Evolutionary conservation across 2,888 invertebrate genomes (phyloP), one percentile per base, ranked within the genome.

Genomic region (Tinea semifulvella): DNA sequence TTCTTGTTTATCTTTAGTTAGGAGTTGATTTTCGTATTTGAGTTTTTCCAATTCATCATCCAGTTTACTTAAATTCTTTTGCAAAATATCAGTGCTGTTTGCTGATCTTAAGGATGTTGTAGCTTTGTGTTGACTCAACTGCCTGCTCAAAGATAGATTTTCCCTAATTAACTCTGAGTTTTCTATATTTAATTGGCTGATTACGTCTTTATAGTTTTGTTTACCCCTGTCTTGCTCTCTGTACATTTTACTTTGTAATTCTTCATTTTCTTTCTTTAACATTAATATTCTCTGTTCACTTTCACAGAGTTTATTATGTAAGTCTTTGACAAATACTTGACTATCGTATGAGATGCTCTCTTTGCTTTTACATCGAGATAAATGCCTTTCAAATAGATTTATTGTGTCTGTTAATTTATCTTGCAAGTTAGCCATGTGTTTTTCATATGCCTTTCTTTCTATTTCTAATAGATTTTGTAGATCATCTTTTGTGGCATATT

Each of bases 261-360:
- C 73, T 54, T 74, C 72, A 64, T 79, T 80, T 58, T 83, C 74
- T 58, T 77, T 80, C 51, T 65, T 73, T 17, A 82, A 55, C 67
- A 72, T 73, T n/a, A 80, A 60, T 22, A 76, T 63, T 53, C 65
- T 75, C 55, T 80, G 80, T 52, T 82, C 81, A 62, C 71, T 68
- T 56, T 77, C 80, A 70, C 80, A 80, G 47, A 82, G 56, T 55
- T 68, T 74, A 18, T 54, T 56, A 51, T 81, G 75, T 46, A 82
- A 61, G 53, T 80, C 79, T 58, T 61, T 68, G 2, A 79, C 52
- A 56, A 69, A 75, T 47, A 45, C 39, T 56, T 58, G 70, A 45
- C 67, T 65, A 53, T 57, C 49, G 5, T 60, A 48, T 22, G 36
- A 14, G 16, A 16, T 36, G 18, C 18, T 18, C 2, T 55, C 52